Evolutionary conservation across 2,888 invertebrate genomes (phyloP), one percentile per base, ranked within the genome.

Genomic region (Brenthis ino): DNA sequence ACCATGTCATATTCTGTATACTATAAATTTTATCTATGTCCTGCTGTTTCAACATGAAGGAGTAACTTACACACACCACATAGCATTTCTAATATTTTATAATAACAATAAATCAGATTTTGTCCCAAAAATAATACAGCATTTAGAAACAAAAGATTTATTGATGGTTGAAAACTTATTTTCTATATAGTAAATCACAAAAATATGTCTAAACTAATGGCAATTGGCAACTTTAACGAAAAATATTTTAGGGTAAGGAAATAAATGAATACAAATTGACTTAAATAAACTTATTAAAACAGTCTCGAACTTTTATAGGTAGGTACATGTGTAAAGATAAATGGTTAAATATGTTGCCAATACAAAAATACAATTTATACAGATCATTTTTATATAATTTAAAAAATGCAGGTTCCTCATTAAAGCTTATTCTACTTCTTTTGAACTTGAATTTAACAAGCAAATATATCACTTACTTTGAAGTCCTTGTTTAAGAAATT

Each of bases 381-480:
- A 60, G 50, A 56, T 60, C 55, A 16, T 48, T 53, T 43, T 43
- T 48, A 61, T 63, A 20, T 53, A 50, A 63, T 63, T 51, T 51
- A 60, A 55, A 37, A 72, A 72, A 72, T 72, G 72, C 72, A 72
- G 51, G 57, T 64, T 56, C 63, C 53, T 68, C 16, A 65, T 70
- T 70, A 70, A 67, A 68, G 64, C 72, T 70, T 72, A 72, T 33
- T 24, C 72, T 70, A 72, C 47, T 47, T 63, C 58, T 20, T 69
- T 69, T 56, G 48, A 67, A 61, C 56, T 67, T 48, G 20, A 67
- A 56, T 56, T 20, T 63, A 37, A 48, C 50, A 56, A 68, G 51
- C 43, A 50, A 53, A 53, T 16, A 53, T 53, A 53, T 53, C 51
- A 43, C 37, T 43, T 43, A 43, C 16, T 53, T 53, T 51, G 16